Base-by-base conservation (phyloP, 2,797 vertebrate genomes). In the Chiropotes sagulatus region DNA sequence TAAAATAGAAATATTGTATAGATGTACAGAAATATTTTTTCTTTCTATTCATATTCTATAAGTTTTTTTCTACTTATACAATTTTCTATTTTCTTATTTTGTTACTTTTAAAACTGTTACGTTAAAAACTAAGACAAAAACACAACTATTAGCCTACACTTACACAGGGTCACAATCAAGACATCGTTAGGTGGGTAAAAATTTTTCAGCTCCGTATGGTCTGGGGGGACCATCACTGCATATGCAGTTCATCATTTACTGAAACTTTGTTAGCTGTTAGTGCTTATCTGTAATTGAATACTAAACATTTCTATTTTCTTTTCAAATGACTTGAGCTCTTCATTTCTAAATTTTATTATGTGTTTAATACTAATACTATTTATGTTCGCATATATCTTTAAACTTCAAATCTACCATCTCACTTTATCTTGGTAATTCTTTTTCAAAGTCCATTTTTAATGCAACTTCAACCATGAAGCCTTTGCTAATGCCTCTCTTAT, bases 391-490 rank as follows among this genome's bases (percentile, higher is more conserved):
- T 22, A 70, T 92, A 78, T 54, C 82, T 84, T 81, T 81, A 83
- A 33, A 78, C 76, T 90, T 84, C 14, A 64, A 82, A 83, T 70
- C 46, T 58, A 39, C 39, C 6, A 5, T 39, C 12, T 87, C 36
- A 57, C 10, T 81, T 78, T 85, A 58, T 17, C 72, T 78, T 58
- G 28, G 5, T 67, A 88, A 85, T 88, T 48, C 70, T 70, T 84
- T 88, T 73, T 81, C 44, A 84, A 94, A 93, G 64, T 50, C 64
- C 22, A 48, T 94, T 91, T 93, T 7, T 81, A 91, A 84, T 93
- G 14, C 26, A 80, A 36, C 30, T 57, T 78, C 4, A 41, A 33
- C 72, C 7, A 64, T 19, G 17, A 67, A 75, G 70, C 0, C 30
- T 89, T 93, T 83, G 36, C n/a, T 72, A 83, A 54, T 95, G 54